These are phyloP conservation scores for Cololabis saira DNA, from an alignment of 2,113 vertebrate species.

Conservation along the genomic window DNA sequence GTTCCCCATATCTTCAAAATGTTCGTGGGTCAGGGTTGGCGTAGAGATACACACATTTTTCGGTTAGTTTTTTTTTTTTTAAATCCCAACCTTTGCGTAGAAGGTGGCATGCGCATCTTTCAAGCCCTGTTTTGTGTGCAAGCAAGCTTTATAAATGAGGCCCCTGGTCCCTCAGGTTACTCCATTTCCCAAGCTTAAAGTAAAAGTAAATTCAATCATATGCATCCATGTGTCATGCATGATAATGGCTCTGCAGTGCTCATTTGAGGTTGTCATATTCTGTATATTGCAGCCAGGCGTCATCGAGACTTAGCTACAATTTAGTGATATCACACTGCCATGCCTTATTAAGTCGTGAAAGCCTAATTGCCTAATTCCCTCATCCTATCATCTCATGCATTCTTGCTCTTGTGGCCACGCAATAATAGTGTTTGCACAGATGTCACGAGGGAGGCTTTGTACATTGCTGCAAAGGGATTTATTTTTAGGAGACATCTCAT, in stretches of 20 bases:
- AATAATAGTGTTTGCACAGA: background rate
- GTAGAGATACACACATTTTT: too few species aligned
- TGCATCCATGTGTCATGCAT: background rate
- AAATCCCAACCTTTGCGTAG: too few species aligned
- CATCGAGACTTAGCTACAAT: background rate
- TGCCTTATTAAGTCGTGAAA: background rate
- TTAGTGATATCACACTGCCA: background rate
- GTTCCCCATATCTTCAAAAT: too few species aligned
- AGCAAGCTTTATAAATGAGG: too few species aligned
- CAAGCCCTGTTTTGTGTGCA: too few species aligned
- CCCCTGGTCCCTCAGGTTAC: background rate
- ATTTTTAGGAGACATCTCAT: background rate
- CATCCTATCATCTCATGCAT: background rate
- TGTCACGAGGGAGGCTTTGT: background rate
- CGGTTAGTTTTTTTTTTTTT: too few species aligned
- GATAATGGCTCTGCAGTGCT: background rate
- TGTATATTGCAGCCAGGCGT: background rate
- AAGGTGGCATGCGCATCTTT: too few species aligned
- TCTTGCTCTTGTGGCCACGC: background rate
- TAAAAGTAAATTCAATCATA: background rate
- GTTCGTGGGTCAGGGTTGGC: too few species aligned
- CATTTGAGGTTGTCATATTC: background rate
- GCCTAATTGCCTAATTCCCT: background rate
- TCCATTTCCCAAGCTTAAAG: background rate
- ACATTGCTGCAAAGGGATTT: slow-evolving; percentile 6